phyloP scores from a whole-genome alignment of 2,888 invertebrate species.

The Dendrolimus pini region DNA sequence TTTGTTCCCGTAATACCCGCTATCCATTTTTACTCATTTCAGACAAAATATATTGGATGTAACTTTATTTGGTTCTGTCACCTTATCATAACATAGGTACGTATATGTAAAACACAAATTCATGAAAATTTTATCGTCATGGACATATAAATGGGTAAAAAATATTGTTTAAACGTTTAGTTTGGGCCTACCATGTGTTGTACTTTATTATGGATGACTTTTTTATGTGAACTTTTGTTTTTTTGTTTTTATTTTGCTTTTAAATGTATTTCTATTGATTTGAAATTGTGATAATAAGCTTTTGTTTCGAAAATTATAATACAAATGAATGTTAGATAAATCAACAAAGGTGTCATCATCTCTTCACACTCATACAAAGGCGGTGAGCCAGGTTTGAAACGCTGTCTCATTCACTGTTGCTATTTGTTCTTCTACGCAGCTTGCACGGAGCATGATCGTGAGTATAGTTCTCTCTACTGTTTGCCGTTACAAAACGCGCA shows the following conservation, averaged over 20 bases:
- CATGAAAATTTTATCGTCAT: too few species aligned
- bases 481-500: slow-evolving; percentile 19
- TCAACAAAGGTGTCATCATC: too few species aligned
- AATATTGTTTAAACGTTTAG: too few species aligned
- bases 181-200: too few species aligned
- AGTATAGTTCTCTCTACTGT: slow-evolving; percentile 76
- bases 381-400: slow-evolving; percentile 38
- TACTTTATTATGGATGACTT: too few species aligned
- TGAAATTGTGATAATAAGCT: too few species aligned
- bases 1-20: background rate
- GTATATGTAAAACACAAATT: background rate
- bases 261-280: too few species aligned
- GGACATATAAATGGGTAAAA: too few species aligned
- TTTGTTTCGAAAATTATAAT: too few species aligned
- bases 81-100: background rate
- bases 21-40: background rate
- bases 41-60: background rate
- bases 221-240: too few species aligned
- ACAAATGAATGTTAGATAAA: too few species aligned
- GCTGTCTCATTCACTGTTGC: slow-evolving; percentile 79
- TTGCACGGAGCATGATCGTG: slow-evolving; percentile 95
- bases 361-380: slow-evolving; percentile 25
- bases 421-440: slow-evolving; percentile 82
- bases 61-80: background rate
- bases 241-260: too few species aligned